Conservation (phyloP, 2,888 invertebrate species). For the Lochmaea crataegi region DNA sequence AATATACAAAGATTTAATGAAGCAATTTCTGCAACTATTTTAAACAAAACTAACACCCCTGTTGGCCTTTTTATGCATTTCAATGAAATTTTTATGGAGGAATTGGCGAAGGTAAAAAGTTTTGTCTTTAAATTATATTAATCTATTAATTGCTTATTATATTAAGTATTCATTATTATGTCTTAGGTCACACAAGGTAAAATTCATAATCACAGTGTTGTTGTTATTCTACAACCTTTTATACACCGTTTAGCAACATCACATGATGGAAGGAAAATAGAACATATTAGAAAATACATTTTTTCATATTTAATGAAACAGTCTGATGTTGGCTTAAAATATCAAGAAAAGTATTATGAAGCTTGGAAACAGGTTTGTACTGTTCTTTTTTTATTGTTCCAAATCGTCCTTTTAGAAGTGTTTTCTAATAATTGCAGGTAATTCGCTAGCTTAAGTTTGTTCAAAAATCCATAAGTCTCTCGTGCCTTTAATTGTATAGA, state of each 20-base stretch:
- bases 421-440: background rate
- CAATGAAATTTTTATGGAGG: conserved; percentile 87
- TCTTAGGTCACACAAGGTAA: conserved; percentile 72
- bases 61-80: conserved; percentile 84
- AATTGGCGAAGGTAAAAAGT: conserved; percentile 82
- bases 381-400: too few relatives aligned
- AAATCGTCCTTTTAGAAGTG: background rate
- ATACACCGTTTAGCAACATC: conserved; percentile 71
- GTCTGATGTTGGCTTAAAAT: conserved; percentile 75
- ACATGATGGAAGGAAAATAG: conserved; percentile 67
- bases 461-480: too few relatives aligned
- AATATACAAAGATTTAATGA: conserved; percentile 67
- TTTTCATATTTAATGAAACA: conserved; percentile 80
- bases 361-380: conserved; percentile 75
- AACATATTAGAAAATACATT: conserved; percentile 70
- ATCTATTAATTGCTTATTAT: conserved; percentile 17
- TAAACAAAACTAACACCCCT: conserved; percentile 67
- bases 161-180: conserved; percentile 16
- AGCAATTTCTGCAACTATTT: conserved; percentile 68
- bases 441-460: too few relatives aligned
- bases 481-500: too few relatives aligned
- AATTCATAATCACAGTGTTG: conserved; percentile 68
- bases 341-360: conserved; percentile 72
- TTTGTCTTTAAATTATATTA: background rate
- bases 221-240: conserved; percentile 77